Conservation (phyloP, 2,797 vertebrate species). For the Limosa lapponica region DNA sequence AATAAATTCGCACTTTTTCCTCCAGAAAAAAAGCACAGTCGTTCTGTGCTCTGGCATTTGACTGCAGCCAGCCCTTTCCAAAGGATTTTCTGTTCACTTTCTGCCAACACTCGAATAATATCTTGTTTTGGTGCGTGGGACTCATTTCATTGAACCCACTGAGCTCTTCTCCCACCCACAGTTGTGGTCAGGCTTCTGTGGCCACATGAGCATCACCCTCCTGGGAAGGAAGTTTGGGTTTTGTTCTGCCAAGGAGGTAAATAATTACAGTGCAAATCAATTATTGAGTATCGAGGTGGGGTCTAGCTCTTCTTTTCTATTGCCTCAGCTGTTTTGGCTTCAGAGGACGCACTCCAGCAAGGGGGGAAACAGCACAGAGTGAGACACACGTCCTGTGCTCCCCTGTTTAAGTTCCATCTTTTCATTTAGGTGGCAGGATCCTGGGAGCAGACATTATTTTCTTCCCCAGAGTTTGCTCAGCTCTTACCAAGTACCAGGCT, state of each 20-base stretch:
- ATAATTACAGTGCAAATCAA: background rate
- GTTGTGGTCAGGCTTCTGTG: background rate
- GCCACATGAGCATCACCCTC: background rate
- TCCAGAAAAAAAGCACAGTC: background rate
- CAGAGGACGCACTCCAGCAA: background rate
- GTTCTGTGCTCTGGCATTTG: background rate
- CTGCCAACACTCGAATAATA: background rate
- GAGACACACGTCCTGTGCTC: background rate
- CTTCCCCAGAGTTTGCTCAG: background rate
- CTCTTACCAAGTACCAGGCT: background rate
- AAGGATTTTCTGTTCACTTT: background rate
- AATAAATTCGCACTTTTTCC: background rate
- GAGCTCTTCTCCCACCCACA: background rate
- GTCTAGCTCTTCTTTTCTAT: background rate
- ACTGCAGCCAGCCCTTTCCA: background rate
- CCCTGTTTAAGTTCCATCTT: background rate
- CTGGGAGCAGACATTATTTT: background rate
- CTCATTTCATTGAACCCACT: background rate
- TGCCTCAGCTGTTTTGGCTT: background rate
- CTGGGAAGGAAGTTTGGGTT: background rate
- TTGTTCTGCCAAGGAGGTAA: background rate
- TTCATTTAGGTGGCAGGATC: background rate
- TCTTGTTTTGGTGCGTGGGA: background rate
- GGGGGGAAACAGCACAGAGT: background rate
- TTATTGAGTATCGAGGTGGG: background rate